A percentile compares a stretch with the other conserved stretches of the same genome.
These are phyloP conservation scores for Watsonalla binaria DNA, from an alignment of 2,888 invertebrate genomes.

Conservation along the genomic window DNA sequence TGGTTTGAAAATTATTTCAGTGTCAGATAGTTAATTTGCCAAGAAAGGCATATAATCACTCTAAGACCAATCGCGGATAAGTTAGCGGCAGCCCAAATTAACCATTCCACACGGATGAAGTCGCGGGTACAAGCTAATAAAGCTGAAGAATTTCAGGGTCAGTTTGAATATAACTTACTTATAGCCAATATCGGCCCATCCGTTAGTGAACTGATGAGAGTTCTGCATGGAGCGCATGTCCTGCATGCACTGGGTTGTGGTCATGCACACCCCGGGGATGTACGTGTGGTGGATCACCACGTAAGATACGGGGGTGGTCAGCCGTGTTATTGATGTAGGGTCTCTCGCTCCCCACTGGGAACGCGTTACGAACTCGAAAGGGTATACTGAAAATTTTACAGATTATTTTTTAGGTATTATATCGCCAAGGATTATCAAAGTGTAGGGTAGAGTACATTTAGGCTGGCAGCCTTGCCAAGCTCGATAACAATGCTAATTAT, in stretches of 20 bases:
- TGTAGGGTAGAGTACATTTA: no score
- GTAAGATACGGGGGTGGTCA: constrained; percentile 78
- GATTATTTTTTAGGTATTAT: neutral
- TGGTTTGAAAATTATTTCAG: no score
- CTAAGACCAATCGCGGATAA: no score
- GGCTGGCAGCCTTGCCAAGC: no score
- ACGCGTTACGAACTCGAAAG: constrained; percentile 19
- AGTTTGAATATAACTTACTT: constrained; percentile 45
- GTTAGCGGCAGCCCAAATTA: no score
- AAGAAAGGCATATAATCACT: no score
- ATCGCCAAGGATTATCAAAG: neutral
- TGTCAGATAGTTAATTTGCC: no score
- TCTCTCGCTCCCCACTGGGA: constrained; percentile 79
- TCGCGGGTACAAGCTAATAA: no score
- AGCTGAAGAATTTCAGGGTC: no score
- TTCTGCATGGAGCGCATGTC: constrained; percentile 83
- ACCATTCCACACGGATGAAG: no score
- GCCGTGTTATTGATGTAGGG: constrained; percentile 56
- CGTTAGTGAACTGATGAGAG: constrained; percentile 75
- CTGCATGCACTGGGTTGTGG: constrained; percentile 63
- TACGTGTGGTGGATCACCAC: constrained; percentile 86
- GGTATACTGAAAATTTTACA: constrained; percentile 11
- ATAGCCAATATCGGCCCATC: constrained; percentile 84
- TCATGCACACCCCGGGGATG: constrained; percentile 78
- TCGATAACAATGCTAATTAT: no score